phyloP scores from a whole-genome alignment of 2,888 invertebrate species.

The Drosophila suboccidentalis region DNA sequence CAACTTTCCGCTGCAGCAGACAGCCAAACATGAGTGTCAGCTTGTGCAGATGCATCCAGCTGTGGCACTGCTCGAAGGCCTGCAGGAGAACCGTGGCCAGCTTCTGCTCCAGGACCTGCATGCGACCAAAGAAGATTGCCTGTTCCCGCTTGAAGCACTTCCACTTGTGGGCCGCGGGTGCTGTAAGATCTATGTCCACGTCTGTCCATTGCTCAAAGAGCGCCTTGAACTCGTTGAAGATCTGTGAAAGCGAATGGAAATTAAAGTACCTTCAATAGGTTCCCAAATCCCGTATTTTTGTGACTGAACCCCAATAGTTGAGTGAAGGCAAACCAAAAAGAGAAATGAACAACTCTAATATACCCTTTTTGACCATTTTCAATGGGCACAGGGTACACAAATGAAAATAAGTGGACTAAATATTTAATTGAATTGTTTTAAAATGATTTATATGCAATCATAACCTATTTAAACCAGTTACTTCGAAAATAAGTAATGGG shows the following conservation, averaged over 20 bases:
- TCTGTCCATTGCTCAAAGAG: constrained; percentile 83
- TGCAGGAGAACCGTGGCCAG: constrained; percentile 87
- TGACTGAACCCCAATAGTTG: too few species aligned
- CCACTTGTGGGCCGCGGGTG: constrained; percentile 65
- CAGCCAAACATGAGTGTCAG: constrained; percentile 86
- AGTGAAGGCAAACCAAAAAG: too few species aligned
- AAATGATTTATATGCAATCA: too few species aligned
- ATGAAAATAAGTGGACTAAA: too few species aligned
- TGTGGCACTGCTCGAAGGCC: constrained; percentile 88
- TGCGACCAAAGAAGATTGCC: constrained; percentile 85
- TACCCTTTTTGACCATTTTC: too few species aligned
- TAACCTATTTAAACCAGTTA: too few species aligned
- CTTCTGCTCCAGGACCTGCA: constrained; percentile 86
- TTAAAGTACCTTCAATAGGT: too few species aligned
- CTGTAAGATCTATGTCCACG: constrained; percentile 80
- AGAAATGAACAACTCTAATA: too few species aligned
- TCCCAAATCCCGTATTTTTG: too few species aligned
- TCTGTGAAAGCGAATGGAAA: constrained; percentile 54
- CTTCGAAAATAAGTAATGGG: too few species aligned
- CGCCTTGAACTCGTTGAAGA: constrained; percentile 81
- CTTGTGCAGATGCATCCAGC: constrained; percentile 87
- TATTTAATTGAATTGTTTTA: too few species aligned
- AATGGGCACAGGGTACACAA: too few species aligned
- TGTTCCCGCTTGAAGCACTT: constrained; percentile 87
- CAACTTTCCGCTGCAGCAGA: constrained; percentile 87